A percentile compares a stretch with the other conserved stretches of the same genome.
Conservation (phyloP, 2,113 vertebrate genomes). For the Oriolus oriolus region DNA sequence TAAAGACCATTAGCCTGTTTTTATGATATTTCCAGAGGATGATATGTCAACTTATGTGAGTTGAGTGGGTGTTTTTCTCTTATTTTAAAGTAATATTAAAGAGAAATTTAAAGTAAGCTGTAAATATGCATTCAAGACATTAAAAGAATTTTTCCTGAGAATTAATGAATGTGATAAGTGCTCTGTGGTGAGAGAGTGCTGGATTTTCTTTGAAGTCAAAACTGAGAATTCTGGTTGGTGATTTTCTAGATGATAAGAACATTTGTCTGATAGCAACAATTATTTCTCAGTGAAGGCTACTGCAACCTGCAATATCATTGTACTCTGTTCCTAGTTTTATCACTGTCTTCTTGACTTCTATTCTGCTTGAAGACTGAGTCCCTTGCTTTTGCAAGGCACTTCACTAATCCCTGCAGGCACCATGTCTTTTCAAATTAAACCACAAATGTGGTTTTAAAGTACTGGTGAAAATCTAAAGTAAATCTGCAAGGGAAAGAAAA, state of each 20-base stretch:
- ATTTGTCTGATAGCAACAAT: not conserved
- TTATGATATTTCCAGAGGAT: not conserved
- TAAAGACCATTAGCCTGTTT: not conserved
- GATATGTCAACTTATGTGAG: not conserved
- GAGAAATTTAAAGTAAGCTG: conserved; percentile 35
- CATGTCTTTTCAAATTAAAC: conserved; percentile 27
- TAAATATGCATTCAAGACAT: conserved; percentile 35
- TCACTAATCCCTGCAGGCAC: not conserved
- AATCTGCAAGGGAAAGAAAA: not conserved
- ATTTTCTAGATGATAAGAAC: conserved; percentile 25
- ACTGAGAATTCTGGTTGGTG: conserved; percentile 13
- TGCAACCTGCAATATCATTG: not conserved
- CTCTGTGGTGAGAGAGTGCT: not conserved
- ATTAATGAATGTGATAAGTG: conserved; percentile 55
- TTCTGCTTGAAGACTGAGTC: not conserved
- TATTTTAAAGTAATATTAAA: conserved; percentile 26
- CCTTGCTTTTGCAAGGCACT: not conserved
- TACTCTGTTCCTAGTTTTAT: not conserved
- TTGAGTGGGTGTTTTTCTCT: not conserved
- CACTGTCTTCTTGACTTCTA: not conserved
- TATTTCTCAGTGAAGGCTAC: conserved; percentile 28
- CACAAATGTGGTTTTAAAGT: not conserved
- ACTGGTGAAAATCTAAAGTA: not conserved
- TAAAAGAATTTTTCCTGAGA: conserved; percentile 43
- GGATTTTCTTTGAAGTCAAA: conserved; percentile 54